phyloP scores from a whole-genome alignment of 2,113 vertebrate genomes.

The Terrapene triunguis region DNA sequence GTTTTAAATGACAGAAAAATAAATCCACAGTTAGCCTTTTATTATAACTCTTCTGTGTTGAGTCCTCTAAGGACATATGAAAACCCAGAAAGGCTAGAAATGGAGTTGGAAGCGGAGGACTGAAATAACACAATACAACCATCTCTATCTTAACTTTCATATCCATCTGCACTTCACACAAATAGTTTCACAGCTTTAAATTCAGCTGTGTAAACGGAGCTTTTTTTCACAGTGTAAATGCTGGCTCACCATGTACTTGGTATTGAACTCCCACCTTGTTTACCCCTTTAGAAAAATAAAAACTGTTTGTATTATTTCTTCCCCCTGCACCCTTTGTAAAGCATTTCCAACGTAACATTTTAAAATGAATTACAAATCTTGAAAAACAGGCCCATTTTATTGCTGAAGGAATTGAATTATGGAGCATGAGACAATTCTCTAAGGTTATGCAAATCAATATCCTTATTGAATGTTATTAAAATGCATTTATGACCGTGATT shows the following conservation, averaged over 20 bases:
- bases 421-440: background rate
- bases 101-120: fast-evolving
- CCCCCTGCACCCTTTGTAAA: background rate
- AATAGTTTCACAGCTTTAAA: background rate
- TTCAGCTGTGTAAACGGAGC: background rate
- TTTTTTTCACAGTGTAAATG: background rate
- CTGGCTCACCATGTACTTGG: background rate
- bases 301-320: background rate
- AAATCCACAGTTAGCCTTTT: fast-evolving
- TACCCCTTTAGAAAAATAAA: fast-evolving
- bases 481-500: constrained; percentile 59
- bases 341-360: background rate
- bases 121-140: fast-evolving
- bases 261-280: background rate
- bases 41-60: fast-evolving
- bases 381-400: background rate
- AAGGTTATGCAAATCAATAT: constrained; percentile 37
- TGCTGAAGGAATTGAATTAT: constrained; percentile 5
- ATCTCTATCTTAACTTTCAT: background rate
- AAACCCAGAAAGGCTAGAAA: background rate
- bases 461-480: constrained; percentile 41
- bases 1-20: background rate
- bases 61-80: fast-evolving
- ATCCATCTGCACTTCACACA: fast-evolving
- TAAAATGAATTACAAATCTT: fast-evolving